phyloP scores from a whole-genome alignment of 2,797 vertebrate genomes.

The Diglossa cyanea region DNA sequence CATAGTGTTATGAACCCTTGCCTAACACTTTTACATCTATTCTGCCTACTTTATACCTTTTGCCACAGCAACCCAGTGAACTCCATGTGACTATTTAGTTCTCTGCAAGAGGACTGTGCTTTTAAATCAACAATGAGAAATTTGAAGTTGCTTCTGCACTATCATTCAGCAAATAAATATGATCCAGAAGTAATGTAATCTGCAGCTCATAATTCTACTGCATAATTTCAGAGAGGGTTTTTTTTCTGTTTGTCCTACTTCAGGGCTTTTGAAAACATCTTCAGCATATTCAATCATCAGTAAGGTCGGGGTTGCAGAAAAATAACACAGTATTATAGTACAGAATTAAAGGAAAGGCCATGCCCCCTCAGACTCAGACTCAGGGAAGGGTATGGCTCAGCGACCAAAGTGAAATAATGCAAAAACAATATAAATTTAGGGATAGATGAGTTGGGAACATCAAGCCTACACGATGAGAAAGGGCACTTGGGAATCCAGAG shows the following conservation, averaged over 20 bases:
- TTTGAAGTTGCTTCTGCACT: background rate
- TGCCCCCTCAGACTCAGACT: background rate
- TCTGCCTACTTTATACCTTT: background rate
- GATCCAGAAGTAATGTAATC: background rate
- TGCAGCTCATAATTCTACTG: background rate
- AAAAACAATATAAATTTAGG: background rate
- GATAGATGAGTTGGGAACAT: background rate
- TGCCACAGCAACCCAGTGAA: background rate
- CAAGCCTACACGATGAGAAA: background rate
- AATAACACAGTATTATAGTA: background rate
- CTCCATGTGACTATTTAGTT: background rate
- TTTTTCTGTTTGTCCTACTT: background rate
- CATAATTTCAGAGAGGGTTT: background rate
- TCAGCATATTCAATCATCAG: background rate
- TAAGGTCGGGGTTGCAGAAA: background rate
- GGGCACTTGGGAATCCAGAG: background rate
- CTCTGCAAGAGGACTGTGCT: background rate
- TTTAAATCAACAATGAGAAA: background rate
- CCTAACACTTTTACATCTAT: background rate
- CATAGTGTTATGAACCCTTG: background rate
- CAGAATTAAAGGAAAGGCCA: background rate
- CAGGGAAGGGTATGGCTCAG: background rate
- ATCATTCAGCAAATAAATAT: background rate
- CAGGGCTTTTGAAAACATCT: background rate
- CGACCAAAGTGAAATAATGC: background rate